Base-by-base conservation (phyloP, 92 coral and sea anemone species). In the Blastomussa wellsi region DNA sequence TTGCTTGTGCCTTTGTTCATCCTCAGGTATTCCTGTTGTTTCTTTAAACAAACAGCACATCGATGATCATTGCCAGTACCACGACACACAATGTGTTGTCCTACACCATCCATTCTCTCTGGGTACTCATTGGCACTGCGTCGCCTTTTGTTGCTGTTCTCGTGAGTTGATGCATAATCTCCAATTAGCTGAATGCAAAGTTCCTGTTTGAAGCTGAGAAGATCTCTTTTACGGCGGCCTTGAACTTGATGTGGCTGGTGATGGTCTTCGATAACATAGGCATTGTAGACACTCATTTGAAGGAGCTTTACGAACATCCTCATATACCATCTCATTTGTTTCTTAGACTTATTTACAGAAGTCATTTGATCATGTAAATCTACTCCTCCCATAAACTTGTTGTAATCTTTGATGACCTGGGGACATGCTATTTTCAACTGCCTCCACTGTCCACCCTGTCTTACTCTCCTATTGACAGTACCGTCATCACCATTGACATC, bases 351-450 rank as follows among this genome's bases (percentile, higher is more conserved):
- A 80, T 80, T 85, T 0, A 74, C 72, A 36, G 80, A 47, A 13
- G 92, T 85, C 92, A 85, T 91, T 77, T 91, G 94, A 49, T 85
- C 83, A 37, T 75, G 78, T 35, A 89, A 69, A 51, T 89, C 83
- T 17, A 85, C 92, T 15, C 87, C 92, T 57, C 92, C 87, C 92
- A 89, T 86, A 77, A 66, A 82, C 33, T 74, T 65, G 77, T 89
- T 74, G 81, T 89, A 89, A 38, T 79, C 77, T 71, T 79, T 38
- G 84, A 74, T 38, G 33, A 74, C 80, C 15, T 76, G 68, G 77
- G 82, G 73, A 20, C 82, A 55, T 3, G 48, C 33, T 51, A 83
- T 72, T 32, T 35, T 74, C 60, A 53, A 8, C 72, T 38, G 42
- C 35, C 57, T 55, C 81, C 74, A 42, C 60, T 37, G 72, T 37